Percentiles rank a stretch among this genome's conserved stretches.
Evolutionary conservation across 64 coral and sea anemone species (phyloP).

Genomic region (Orbicella faveolata): DNA sequence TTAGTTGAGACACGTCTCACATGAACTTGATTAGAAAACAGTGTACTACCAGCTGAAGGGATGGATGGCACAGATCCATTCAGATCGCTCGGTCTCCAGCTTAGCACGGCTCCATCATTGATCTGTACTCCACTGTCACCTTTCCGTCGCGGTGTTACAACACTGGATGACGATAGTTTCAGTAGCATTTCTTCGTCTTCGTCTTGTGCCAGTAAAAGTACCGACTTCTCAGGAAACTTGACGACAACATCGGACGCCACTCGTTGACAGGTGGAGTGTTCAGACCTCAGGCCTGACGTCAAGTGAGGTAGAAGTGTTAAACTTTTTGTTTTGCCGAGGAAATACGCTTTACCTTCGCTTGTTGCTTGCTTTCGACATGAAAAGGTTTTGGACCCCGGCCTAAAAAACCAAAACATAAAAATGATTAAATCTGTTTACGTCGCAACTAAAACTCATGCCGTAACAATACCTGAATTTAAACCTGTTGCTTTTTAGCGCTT

Average conservation of each 20-base stretch:
- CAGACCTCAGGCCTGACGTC: background rate
- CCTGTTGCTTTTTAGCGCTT: no score
- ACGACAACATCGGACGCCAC: background rate
- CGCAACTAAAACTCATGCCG: no score
- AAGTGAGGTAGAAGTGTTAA: conserved; percentile 14
- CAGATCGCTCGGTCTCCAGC: background rate
- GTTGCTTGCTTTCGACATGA: background rate
- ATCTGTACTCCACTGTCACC: conserved; percentile 11
- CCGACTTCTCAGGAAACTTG: conserved; percentile 26
- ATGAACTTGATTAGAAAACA: background rate
- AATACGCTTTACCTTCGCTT: background rate
- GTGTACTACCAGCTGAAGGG: background rate
- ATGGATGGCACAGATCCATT: background rate
- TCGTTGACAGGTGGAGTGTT: background rate
- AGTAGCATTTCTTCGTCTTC: background rate
- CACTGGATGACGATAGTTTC: background rate
- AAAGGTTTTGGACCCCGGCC: background rate
- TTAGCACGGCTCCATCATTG: background rate
- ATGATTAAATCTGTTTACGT: no score
- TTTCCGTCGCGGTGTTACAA: background rate
- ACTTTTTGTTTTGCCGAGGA: background rate
- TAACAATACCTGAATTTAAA: no score
- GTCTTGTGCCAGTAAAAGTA: conserved; percentile 27
- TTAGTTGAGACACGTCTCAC: conserved; percentile 17
- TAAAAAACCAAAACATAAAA: background rate